Conservation (phyloP, 2,888 invertebrate genomes). For the Iphiclides podalirius region DNA sequence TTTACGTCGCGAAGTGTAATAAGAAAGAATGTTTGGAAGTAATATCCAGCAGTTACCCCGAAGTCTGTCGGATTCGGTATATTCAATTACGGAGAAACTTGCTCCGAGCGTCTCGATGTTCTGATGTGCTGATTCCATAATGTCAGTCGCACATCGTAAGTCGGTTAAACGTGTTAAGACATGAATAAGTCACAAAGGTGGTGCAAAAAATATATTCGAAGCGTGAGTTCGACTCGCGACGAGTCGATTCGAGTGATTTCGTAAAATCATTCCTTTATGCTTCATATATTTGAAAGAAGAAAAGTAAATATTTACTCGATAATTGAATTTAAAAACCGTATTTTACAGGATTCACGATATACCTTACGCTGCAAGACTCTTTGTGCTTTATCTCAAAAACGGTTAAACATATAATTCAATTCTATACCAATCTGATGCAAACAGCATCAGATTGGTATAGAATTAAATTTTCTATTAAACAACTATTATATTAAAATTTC, state of each 20-base stretch:
- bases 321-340: no score
- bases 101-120: slow-evolving; percentile 37
- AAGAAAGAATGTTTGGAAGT: slow-evolving; percentile 29
- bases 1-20: slow-evolving; percentile 19
- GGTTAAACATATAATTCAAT: no score
- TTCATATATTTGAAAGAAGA: slow-evolving; percentile 8
- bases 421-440: no score
- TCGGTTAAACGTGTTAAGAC: slow-evolving; percentile 49
- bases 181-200: slow-evolving; percentile 45
- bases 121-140: slow-evolving; percentile 61
- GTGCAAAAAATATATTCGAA: slow-evolving; percentile 33
- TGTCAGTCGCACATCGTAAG: slow-evolving; percentile 52
- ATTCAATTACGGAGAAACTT: slow-evolving; percentile 52
- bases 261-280: slow-evolving; percentile 11
- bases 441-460: no score
- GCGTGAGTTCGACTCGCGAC: slow-evolving; percentile 28
- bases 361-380: no score
- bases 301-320: no score
- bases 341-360: no score
- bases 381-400: no score
- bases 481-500: no score
- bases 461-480: no score
- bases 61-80: slow-evolving; percentile 40
- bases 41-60: slow-evolving; percentile 30
- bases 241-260: slow-evolving; percentile 28